Evolutionary conservation across 2,113 vertebrate genomes (phyloP).

Genomic region (Vidua chalybeata): DNA sequence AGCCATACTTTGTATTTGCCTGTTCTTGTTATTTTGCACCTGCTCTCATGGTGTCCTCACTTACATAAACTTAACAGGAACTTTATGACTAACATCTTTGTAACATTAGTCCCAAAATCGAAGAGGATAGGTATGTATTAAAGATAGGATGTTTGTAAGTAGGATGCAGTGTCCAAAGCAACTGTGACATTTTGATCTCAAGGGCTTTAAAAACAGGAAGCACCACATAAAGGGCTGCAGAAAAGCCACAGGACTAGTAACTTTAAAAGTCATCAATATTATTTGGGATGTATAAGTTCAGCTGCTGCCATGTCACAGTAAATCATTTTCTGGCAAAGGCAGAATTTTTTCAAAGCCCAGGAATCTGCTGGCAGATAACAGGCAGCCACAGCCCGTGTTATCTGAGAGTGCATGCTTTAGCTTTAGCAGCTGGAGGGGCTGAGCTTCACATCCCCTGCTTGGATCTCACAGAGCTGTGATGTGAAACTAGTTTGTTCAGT

Average conservation of each 20-base stretch:
- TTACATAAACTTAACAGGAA: neutral
- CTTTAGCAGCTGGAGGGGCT: neutral
- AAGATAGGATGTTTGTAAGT: neutral
- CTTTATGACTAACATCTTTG: neutral
- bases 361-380: constrained; percentile 4
- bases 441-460: neutral
- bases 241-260: neutral
- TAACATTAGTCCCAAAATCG: neutral
- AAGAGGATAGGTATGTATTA: neutral
- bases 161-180: neutral
- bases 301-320: neutral
- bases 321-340: neutral
- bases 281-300: neutral
- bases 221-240: neutral
- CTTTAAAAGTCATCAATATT: neutral
- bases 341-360: neutral
- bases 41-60: neutral
- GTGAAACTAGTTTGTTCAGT: neutral
- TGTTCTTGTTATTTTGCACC: neutral
- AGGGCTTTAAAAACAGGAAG: neutral
- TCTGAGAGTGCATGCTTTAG: neutral
- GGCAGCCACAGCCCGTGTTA: neutral
- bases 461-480: neutral
- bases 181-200: neutral
- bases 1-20: neutral